phyloP scores from a whole-genome alignment of 2,797 vertebrate genomes.

The Hippoglossus hippoglossus region DNA sequence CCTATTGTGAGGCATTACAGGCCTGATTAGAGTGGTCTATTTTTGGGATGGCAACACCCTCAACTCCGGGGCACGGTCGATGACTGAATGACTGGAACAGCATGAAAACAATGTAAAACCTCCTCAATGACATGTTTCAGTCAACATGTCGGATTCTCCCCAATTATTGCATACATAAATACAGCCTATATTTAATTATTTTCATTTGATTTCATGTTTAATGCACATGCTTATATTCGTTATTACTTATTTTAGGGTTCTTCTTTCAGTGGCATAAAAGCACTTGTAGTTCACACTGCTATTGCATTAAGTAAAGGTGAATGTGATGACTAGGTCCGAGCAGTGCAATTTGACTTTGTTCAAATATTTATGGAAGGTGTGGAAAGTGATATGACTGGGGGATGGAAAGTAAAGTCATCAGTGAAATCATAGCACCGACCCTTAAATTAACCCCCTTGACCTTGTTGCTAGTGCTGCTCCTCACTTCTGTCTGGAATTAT shows the following conservation, averaged over 20 bases:
- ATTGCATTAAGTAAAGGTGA: not conserved
- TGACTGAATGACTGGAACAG: constrained; percentile 37
- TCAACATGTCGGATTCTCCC: not conserved
- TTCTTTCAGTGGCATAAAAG: not conserved
- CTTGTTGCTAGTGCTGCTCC: not conserved
- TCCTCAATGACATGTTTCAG: constrained; percentile 5
- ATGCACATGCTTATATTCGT: no score
- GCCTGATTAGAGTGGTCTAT: constrained; percentile 60
- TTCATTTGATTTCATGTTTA: not conserved
- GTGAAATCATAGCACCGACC: not conserved
- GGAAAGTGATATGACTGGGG: not conserved
- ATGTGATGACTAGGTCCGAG: not conserved
- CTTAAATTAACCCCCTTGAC: not conserved
- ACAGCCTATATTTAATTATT: not conserved
- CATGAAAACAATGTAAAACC: constrained; percentile 47
- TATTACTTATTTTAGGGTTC: not conserved
- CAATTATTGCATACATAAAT: not conserved
- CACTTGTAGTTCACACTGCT: not conserved
- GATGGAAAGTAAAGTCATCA: not conserved
- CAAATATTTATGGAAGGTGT: not conserved
- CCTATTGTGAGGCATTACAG: constrained; percentile 56
- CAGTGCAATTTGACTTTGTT: not conserved
- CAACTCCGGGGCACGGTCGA: constrained; percentile 46
- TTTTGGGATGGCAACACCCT: constrained; percentile 54
- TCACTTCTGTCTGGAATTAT: constrained; percentile 9